Conservation (phyloP, 1,140 invertebrate species). For the Drusus annulatus region DNA sequence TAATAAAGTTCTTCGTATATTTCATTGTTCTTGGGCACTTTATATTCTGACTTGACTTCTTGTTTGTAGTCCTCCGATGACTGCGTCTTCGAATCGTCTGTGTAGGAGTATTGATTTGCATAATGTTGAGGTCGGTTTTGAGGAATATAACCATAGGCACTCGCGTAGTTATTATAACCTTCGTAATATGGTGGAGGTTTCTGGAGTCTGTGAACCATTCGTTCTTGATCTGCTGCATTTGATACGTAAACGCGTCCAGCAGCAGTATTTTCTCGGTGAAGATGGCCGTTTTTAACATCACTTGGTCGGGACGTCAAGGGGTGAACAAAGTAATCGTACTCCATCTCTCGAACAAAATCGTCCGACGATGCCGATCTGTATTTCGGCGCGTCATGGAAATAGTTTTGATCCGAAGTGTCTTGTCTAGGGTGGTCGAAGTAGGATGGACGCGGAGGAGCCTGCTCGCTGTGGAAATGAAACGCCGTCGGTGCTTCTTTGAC, state of each 20-base stretch:
- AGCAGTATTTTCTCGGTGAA: too few species aligned
- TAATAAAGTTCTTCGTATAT: not conserved
- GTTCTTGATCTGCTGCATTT: too few species aligned
- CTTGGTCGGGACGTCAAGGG: not conserved
- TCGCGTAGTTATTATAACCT: too few species aligned
- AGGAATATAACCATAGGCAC: too few species aligned
- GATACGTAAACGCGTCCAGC: too few species aligned
- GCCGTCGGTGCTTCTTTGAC: constrained; percentile 4
- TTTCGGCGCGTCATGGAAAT: not conserved
- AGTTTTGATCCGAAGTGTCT: not conserved
- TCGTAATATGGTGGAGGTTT: too few species aligned
- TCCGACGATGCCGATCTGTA: not conserved
- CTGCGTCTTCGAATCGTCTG: not conserved
- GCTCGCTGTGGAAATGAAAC: not conserved
- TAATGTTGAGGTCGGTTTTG: too few species aligned
- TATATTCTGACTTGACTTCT: not conserved
- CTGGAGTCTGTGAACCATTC: too few species aligned
- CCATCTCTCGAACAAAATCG: not conserved
- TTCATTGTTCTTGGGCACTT: not conserved
- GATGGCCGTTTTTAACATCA: too few species aligned
- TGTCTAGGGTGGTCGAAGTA: constrained; percentile 4
- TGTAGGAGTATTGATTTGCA: too few species aligned
- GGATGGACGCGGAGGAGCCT: not conserved
- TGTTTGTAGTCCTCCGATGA: constrained; percentile 5
- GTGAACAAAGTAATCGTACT: not conserved